Evolutionary conservation across 2,888 invertebrate genomes (phyloP).

Genomic region (Hesperia comma): DNA sequence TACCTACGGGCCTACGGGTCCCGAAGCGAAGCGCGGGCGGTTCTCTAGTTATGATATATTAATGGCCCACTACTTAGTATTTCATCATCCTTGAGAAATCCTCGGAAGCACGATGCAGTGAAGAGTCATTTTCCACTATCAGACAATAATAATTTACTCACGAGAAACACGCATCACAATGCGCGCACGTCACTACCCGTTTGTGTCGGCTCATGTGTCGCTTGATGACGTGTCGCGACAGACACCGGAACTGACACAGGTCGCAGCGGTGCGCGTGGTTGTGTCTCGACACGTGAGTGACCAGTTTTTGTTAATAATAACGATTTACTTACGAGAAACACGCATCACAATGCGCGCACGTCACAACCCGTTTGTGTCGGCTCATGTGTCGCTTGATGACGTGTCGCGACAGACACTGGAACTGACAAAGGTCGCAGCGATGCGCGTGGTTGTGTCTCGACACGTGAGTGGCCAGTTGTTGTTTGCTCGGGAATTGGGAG

Average conservation of each 20-base stretch:
- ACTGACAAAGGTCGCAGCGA: conserved; percentile 1
- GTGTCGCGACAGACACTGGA: background rate
- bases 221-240: background rate
- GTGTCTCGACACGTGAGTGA: conserved; percentile 1
- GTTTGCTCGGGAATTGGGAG: background rate
- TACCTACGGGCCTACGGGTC: no score
- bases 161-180: conserved; percentile 11
- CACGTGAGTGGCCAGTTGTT: background rate
- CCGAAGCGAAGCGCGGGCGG: no score
- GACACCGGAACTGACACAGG: background rate
- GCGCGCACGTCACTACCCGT: background rate
- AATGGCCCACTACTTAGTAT: no score
- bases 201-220: conserved; percentile 1
- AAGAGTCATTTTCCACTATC: no score
- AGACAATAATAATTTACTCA: background rate
- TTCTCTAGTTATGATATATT: no score
- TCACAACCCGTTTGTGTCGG: background rate
- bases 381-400: background rate
- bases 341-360: conserved; percentile 6
- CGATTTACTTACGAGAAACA: conserved; percentile 11
- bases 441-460: conserved; percentile 5
- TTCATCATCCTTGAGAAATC: no score
- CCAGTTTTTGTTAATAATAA: no score
- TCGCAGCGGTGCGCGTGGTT: background rate
- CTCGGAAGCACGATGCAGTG: no score